Conservation (phyloP, 2,797 vertebrate species). For the Heliangelus exortis region DNA sequence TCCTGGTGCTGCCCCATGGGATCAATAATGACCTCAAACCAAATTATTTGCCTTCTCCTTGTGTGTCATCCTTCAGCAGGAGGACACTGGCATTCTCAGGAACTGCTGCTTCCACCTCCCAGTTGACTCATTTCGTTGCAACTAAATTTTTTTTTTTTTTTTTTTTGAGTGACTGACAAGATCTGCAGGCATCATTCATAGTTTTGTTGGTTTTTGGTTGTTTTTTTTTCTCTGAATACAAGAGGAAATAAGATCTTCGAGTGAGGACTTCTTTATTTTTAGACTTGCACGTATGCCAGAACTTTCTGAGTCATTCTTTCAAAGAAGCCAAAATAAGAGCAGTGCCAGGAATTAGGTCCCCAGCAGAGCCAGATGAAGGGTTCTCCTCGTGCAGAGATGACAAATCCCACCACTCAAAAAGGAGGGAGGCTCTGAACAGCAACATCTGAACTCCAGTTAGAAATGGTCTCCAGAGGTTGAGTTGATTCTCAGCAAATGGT, state of each 20-base stretch:
- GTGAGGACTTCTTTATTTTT: not conserved
- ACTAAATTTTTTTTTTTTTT: not conserved
- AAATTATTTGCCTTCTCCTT: not conserved
- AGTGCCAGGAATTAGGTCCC: not conserved
- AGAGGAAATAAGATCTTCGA: not conserved
- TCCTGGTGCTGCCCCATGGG: not conserved
- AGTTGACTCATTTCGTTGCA: not conserved
- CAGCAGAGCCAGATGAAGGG: not conserved
- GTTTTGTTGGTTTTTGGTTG: no score
- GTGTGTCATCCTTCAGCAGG: not conserved
- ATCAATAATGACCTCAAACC: not conserved
- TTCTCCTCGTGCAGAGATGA: not conserved
- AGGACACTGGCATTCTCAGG: not conserved
- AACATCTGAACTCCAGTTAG: not conserved
- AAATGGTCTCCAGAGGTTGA: not conserved
- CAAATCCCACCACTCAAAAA: not conserved
- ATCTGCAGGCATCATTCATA: not conserved
- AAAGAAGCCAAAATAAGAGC: not conserved
- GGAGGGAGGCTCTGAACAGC: not conserved
- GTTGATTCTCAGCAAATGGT: not conserved
- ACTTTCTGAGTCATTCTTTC: not conserved
- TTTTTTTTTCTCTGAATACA: not conserved
- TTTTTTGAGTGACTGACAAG: not conserved
- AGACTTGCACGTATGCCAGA: fast-evolving
- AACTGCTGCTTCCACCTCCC: not conserved